Base-by-base conservation (phyloP, 2,888 invertebrate species). In the Campopleginae sp. region DNA sequence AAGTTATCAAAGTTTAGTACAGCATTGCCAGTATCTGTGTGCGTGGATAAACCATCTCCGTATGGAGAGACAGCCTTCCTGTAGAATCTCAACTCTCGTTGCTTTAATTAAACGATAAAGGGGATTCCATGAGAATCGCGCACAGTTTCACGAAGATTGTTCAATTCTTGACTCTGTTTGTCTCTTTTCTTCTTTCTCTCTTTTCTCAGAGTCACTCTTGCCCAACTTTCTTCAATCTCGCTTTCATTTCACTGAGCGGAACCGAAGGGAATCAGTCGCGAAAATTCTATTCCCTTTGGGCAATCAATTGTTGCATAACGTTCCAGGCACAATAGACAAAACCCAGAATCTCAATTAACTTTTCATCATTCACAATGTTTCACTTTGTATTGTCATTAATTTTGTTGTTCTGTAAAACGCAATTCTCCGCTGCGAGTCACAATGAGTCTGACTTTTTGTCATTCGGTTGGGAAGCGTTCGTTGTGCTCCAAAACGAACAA, bases 31-130 rank as follows among this genome's bases (percentile, higher is more conserved):
- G 6, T 42, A 70, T 68, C 61, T 61, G 74, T 44, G 48, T 48
- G 70, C n/a, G 75, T 33, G 31, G 23, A 31, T 51, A 23, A 44
- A 46, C 38, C 33, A 77, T 48, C 44, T 46, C 27, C n/a, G 27
- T 63, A 51, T 12, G 31, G 12, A 42, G 51, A 42, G 12, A 51
- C 38, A 27, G 54, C 19, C 63, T n/a, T 71, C 19, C 83, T 31
- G 61, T 71, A 48, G 75, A 84, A 75, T 74, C 72, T 66, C 42
- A 74, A 51, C 83, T 75, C 83, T 76, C 79, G 79, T 80, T 80
- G 80, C 63, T 84, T 84, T 75, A 84, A 84, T 84, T 84, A 84
- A 84, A 80, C 79, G 83, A 79, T 84, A 75, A 70, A 74, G 70
- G 66, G 70, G 54, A 75, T 71, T 84, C 74, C 75, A 63, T 27